Percentiles rank a stretch among this genome's conserved stretches.
phyloP scores from a whole-genome alignment of 1,140 invertebrate genomes.

The Bradysia coprophila region DNA sequence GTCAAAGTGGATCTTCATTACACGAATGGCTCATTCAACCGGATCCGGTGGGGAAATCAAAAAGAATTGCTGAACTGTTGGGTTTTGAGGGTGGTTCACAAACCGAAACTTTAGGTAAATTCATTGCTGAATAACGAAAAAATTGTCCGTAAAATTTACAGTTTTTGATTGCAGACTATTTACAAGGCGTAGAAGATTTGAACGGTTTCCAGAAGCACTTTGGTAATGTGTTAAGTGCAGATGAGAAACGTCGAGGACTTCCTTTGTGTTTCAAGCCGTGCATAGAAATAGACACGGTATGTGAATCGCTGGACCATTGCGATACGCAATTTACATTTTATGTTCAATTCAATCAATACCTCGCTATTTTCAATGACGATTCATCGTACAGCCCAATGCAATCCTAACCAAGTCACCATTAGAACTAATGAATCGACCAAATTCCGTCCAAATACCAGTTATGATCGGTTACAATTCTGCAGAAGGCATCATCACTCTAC shows the following conservation, averaged over 20 bases:
- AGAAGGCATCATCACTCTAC: slow-evolving; percentile 14
- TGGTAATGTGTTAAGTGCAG: slow-evolving; percentile 10
- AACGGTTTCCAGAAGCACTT: slow-evolving; percentile 5
- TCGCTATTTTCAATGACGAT: too few species aligned
- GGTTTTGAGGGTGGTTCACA: slow-evolving; percentile 4
- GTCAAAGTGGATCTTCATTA: slow-evolving; percentile 23
- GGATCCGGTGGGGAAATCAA: slow-evolving; percentile 7
- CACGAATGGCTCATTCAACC: slow-evolving; percentile 15
- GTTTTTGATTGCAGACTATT: slow-evolving; percentile 2
- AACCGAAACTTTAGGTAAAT: too few species aligned
- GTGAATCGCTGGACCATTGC: too few species aligned
- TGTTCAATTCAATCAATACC: too few species aligned
- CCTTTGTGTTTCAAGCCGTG: slow-evolving; percentile 16
- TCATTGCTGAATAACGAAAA: too few species aligned
- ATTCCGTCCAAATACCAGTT: slow-evolving; percentile 10
- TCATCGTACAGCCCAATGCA: too few species aligned
- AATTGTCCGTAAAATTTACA: too few species aligned
- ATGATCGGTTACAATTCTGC: slow-evolving; percentile 16
- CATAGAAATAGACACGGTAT: slow-evolving; percentile 10
- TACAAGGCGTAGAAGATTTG: slow-evolving; percentile 8
- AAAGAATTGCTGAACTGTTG: slow-evolving; percentile 9
- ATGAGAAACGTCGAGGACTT: slow-evolving; percentile 15
- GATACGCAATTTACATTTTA: too few species aligned
- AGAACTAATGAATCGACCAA: slow-evolving; percentile 10
- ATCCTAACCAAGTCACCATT: slow-evolving; percentile 10